Evolutionary conservation across 2,888 invertebrate species (phyloP), one percentile per base, ranked within the genome.

Genomic region (Ophion ellenae): DNA sequence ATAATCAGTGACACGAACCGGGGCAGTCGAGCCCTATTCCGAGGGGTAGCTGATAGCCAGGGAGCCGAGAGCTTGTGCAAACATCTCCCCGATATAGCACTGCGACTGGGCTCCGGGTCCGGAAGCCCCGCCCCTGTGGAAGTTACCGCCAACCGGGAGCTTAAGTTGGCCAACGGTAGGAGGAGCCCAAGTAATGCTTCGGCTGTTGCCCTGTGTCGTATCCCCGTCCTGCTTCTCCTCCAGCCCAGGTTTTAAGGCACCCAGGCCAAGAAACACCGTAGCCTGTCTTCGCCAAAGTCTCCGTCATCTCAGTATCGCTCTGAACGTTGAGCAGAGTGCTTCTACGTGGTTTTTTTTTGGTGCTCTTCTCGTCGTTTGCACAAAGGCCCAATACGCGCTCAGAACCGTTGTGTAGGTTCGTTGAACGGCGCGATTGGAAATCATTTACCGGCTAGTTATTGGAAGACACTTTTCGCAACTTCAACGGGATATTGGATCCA

Each of bases 101-200:
- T 40, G 64, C 76, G 63, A 78, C 88, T 88, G 86, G 89, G 92
- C 92, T 91, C 91, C 91, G 90, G 87, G 86, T 84, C 87, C 91
- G 91, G 91, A 91, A 91, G 93, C 93, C 91, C 92, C 93, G 92
- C 93, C 93, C 91, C 92, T 86, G 90, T 90, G 86, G 91, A 91
- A 91, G 90, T 90, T 89, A 83, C 87, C 90, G 91, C 90, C 93
- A 93, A 93, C 93, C 93, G 93, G 91, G 90, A 91, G 89, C 90
- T 87, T 83, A 90, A 89, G 88, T 90, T 88, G 86, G 81, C 89
- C 85, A 89, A 91, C 90, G 90, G 91, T 90, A 93, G 93, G 93
- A 92, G 93, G 93, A 91, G 93, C 92, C 90, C 88, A 88, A 89
- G 88, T 88, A 87, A 88, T 87, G 89, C 79, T 81, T 85, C 69